Evolutionary conservation across 2,888 invertebrate species (phyloP), one percentile per base, ranked within the genome.

Genomic region (Chrysina gloriosa): DNA sequence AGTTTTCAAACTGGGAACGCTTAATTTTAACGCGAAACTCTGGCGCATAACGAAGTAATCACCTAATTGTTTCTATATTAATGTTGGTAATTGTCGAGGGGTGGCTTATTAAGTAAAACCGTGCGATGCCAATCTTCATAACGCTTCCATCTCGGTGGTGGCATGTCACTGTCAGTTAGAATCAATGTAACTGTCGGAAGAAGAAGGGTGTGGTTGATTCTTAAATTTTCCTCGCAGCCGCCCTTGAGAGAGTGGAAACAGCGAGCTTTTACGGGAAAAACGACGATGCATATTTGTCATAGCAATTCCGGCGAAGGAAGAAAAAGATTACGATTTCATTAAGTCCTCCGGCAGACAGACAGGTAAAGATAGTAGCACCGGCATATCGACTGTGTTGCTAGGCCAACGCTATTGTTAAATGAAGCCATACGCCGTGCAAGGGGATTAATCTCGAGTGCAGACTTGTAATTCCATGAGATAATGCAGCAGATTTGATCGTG

Each of bases 401-500:
- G 36, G 67, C 64, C 61, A 65, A 48, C 63, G 34, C 64, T 70
- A 50, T 69, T 69, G 69, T 71, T 69, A 69, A 71, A 70, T 64
- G 68, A 69, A 67, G 61, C 69, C 21, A 50, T 29, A 14, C 42
- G 27, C 11, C 23, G 29, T 14, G 14, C 67, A 65, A 29, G 65
- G 58, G 69, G 63, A 71, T 72, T 70, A 72, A 69, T 69, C 68
- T 71, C 63, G 68, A 69, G 72, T 71, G 69, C 71, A 69, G 69
- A 72, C 72, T 70, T 63, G 69, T 71, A 72, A 71, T 72, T 71
- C 68, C 63, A n/a, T 42, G 66, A 70, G 71, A 73, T 75, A 76
- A 74, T 75, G 74, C 72, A 72, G 67, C 69, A 71, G 73, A 75
- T 74, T 75, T 75, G 73, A 75, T 73, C 74, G 72, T 69, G 71